phyloP scores from a whole-genome alignment of 2,797 vertebrate genomes.

The Picus viridis region DNA sequence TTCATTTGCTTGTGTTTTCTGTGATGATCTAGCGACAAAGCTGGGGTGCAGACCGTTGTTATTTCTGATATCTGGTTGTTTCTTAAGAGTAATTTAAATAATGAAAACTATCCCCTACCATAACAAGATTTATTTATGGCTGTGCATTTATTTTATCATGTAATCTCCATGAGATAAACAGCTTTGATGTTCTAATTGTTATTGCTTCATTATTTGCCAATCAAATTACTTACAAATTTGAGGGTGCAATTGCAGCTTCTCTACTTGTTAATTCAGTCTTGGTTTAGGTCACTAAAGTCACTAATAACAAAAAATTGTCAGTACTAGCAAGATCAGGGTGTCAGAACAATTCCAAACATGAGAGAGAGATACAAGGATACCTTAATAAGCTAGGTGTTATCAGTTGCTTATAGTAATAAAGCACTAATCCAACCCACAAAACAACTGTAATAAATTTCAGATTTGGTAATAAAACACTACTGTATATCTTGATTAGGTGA shows the following conservation, averaged over 20 bases:
- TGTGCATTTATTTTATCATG: constrained; percentile 17
- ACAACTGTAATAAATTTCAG: constrained; percentile 35
- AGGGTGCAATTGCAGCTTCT: constrained; percentile 4
- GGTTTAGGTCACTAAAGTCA: constrained; percentile 20
- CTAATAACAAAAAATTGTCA: neutral
- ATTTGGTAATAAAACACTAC: constrained; percentile 46
- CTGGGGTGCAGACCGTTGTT: neutral
- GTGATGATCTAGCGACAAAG: neutral
- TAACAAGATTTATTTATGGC: neutral
- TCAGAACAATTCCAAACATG: constrained; percentile 21
- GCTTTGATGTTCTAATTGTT: neutral
- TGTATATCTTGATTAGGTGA: neutral
- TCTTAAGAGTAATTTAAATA: neutral
- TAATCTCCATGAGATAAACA: constrained; percentile 22
- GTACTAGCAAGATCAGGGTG: neutral
- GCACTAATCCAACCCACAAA: constrained; percentile 40
- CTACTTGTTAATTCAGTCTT: constrained; percentile 48
- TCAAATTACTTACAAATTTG: neutral
- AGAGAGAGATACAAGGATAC: constrained; percentile 49
- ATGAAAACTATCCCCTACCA: neutral
- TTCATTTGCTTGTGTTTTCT: neutral
- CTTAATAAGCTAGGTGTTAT: constrained; percentile 35
- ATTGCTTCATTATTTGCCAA: constrained; percentile 2
- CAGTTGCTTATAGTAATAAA: constrained; percentile 64
- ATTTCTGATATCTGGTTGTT: neutral